Evolutionary conservation across 2,888 invertebrate species (phyloP), one percentile per base, ranked within the genome.

Genomic region (Bursaphelenchus okinawaensis): DNA sequence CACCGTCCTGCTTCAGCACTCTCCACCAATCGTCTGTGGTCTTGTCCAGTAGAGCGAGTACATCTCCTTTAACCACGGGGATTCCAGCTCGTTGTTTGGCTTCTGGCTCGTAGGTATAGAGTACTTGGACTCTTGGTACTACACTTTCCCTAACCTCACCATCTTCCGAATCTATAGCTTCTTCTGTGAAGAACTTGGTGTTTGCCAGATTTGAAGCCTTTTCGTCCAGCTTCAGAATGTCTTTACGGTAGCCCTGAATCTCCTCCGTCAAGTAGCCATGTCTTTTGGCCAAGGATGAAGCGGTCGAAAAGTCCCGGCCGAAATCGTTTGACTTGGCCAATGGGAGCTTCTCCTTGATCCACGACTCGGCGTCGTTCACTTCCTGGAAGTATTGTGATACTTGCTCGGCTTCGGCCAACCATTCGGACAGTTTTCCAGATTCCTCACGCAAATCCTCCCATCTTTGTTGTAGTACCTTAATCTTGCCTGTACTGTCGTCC

Each of bases 1-100:
- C 88, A 0, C 94, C 90, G 82, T 91, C 92, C 0, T 89, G 88
- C 83, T 92, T 75, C 63, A 80, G 68, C 7, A 95, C 91, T 78
- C 92, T 92, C 98, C 98, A 98, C 96, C 96, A 96, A 84, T 98
- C 98, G 0, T 90, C 89, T 8, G 74, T 78, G 7, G 92, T 93
- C 85, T 93, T 93, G 83, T 90, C 92, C 70, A 96, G 87, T 0
- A 98, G 87, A 80, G 92, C 89, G 91, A 96, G 91, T 1, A 89
- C 87, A 85, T 73, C 75, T 40, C 67, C 71, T 50, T 74, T 68
- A n/a, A 16, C 62, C 19, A 73, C 69, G 20, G 57, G 20, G 27
- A 73, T 57, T 89, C 88, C 86, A 40, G 40, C 40, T 12, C 40
- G 40, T 40, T 40, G 40, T 40, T 40, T 40, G 3, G 40, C 16